Evolutionary conservation across 2,113 vertebrate genomes (phyloP).

Genomic region (Perccottus glenii): DNA sequence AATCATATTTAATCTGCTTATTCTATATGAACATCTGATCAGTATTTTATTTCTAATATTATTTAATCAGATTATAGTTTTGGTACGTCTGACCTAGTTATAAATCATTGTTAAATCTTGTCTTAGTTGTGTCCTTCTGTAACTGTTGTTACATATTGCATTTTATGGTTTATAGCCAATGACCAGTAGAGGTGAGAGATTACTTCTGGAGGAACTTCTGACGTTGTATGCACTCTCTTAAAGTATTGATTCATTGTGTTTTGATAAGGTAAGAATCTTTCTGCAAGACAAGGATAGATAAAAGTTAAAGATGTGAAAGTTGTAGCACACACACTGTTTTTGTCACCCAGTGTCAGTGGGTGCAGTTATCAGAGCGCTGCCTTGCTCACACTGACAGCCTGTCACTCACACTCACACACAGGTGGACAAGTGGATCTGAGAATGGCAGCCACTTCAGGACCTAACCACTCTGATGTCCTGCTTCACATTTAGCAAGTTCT

Average conservation of each 20-base stretch:
- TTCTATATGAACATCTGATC: neutral
- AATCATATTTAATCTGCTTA: conserved; percentile 6
- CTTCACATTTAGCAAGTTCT: neutral
- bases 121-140: too few species aligned
- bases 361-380: conserved; percentile 36
- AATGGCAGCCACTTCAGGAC: conserved; percentile 21
- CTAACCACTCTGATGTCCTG: conserved; percentile 27
- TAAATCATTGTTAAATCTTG: neutral
- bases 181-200: too few species aligned
- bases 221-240: too few species aligned
- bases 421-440: conserved; percentile 34
- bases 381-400: conserved; percentile 34
- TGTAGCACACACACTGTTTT: neutral
- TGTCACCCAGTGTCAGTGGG: conserved; percentile 22
- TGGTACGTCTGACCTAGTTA: neutral
- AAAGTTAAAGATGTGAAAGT: conserved; percentile 4
- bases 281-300: neutral
- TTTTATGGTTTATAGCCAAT: too few species aligned
- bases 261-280: too few species aligned
- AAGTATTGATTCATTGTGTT: too few species aligned
- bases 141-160: too few species aligned
- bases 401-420: conserved; percentile 38
- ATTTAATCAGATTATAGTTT: conserved; percentile 2
- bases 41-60: neutral
- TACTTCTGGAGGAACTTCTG: too few species aligned